Conservation (phyloP, 2,888 invertebrate genomes). For the Sarcophaga variegata region DNA sequence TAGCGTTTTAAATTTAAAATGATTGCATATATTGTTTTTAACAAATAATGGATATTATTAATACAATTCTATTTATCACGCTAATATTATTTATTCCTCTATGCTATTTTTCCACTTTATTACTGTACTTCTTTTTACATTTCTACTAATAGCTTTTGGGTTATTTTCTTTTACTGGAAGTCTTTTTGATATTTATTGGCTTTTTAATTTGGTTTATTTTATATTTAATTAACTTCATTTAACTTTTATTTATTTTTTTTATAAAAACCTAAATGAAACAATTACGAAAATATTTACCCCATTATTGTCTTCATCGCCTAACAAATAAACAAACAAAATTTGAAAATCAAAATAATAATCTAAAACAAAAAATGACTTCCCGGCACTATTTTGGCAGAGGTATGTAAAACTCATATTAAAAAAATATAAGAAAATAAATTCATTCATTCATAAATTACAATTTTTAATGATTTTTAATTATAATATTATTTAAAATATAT, state of each 20-base stretch:
- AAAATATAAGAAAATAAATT: constrained; percentile 58
- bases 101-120: background rate
- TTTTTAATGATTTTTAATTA: constrained; percentile 7
- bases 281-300: constrained; percentile 33
- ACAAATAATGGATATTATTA: constrained; percentile 10
- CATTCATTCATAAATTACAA: constrained; percentile 39
- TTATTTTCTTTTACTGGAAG: constrained; percentile 30
- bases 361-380: constrained; percentile 80
- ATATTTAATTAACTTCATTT: constrained; percentile 40
- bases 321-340: constrained; percentile 45
- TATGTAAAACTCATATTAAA: constrained; percentile 77
- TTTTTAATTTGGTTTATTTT: constrained; percentile 25
- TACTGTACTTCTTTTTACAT: background rate
- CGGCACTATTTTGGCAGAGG: constrained; percentile 82
- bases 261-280: constrained; percentile 48
- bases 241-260: constrained; percentile 25
- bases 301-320: constrained; percentile 55
- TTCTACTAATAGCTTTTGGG: background rate
- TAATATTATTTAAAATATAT: constrained; percentile 26
- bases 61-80: background rate
- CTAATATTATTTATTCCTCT: background rate
- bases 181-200: constrained; percentile 39
- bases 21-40: background rate
- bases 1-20: background rate
- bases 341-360: constrained; percentile 67